Base-by-base conservation (phyloP, 2,113 vertebrate genomes). In the Cisticola juncidis region DNA sequence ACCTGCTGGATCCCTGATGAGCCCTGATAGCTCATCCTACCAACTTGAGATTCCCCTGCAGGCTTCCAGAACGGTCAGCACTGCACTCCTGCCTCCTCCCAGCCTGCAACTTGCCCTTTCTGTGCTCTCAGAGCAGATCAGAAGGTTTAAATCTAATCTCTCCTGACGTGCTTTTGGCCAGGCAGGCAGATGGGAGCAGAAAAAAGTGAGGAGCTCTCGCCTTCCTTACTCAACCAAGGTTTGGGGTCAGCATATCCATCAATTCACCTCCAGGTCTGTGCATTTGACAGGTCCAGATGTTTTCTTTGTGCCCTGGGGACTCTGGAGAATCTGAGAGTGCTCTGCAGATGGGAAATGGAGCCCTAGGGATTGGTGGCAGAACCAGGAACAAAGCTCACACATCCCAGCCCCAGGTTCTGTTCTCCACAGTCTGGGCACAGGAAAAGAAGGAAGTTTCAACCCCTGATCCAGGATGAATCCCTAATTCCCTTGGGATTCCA, bases 111-210 rank as follows among this genome's bases (percentile, higher is more conserved):
- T 70, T 54, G 71, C 76, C 94, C 78, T 61, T 65, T 73, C 69
- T 90, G 81, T 42, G 73, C 74, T 94, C 92, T 64, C 53, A 79
- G 58, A 94, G 50, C 93, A 90, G 57, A 93, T 95, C 94, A 95
- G 44, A 38, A 72, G 61, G 38, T 90, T 81, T 81, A 44, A 84
- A 9, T 15, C 69, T 95, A 93, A 96, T 95, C 70, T 54, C 44
- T 29, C 82, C 83, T 94, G 97, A 94, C 93, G 3, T 44, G 81
- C 85, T 82, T 94, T 68, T 61, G 88, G 76, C 87, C 73, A 84
- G 53, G 48, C 54, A 83, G 83, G 33, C 60, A 2, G 53, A 1
- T 10, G 53, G 77, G 35, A 88, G 69, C 85, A 73, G 70, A 80
- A 42, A 14, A 29, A 82, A 83, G 38, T 2, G 61, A 70, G 78